Percentiles rank a stretch among this genome's conserved stretches.
Evolutionary conservation across 2,113 vertebrate genomes (phyloP).

Genomic region (Mungos mungo): DNA sequence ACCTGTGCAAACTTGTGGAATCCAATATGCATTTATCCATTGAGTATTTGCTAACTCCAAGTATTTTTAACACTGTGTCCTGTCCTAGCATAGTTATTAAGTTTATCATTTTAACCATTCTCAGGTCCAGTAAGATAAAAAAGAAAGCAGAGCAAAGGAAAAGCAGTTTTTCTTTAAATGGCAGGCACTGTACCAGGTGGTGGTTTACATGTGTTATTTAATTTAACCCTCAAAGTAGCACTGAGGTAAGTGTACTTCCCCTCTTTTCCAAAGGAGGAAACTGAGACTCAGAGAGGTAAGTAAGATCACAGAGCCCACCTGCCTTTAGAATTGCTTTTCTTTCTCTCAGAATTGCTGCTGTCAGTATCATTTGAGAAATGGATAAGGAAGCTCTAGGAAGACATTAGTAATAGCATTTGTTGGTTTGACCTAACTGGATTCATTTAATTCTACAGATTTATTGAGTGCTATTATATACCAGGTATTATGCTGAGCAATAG

Average conservation of each 20-base stretch:
- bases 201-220: constrained; percentile 1
- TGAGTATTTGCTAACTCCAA: background rate
- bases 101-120: constrained; percentile 16
- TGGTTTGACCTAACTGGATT: background rate
- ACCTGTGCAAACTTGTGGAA: background rate
- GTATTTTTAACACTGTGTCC: background rate
- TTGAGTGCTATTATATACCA: background rate
- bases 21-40: background rate
- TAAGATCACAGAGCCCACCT: background rate
- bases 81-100: background rate
- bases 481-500: background rate
- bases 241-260: background rate
- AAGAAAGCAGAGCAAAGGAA: constrained; percentile 24
- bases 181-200: background rate
- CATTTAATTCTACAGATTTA: background rate
- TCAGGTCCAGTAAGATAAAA: constrained; percentile 33
- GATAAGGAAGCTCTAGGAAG: background rate
- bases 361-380: background rate
- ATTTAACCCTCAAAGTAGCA: background rate
- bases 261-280: background rate
- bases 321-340: background rate
- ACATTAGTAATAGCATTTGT: background rate
- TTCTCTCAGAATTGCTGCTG: background rate
- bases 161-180: background rate
- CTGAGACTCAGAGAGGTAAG: background rate